Base-by-base conservation (phyloP, 2,797 vertebrate genomes). In the Oreonectes daqikongensis region DNA sequence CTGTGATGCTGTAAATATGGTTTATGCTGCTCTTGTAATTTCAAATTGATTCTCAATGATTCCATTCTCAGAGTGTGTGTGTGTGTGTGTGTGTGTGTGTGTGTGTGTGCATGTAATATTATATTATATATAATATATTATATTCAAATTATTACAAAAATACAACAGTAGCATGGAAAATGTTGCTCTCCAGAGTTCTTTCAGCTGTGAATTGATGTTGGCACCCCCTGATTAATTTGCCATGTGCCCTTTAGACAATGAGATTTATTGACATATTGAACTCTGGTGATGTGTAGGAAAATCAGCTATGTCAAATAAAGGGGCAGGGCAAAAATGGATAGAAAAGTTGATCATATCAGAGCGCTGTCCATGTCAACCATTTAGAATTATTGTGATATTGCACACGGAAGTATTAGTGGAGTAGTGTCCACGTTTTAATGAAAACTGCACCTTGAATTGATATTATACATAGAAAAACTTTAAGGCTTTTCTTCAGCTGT, bases 41-140 rank as follows among this genome's bases (percentile, higher is more conserved):
- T 92, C 87, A 88, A 89, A 92, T 84, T 67, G 64, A 88, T 86
- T 86, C 79, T 82, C 85, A 72, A 82, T 87, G 82, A 81, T 57
- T 82, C 81, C 46, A 40, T 73, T 60, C 76, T 69, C 78, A 73
- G 53, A 85, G 68, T 90, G n/a, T n/a, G n/a, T n/a, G n/a, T n/a
- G n/a, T n/a, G n/a, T n/a, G n/a, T n/a, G n/a, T n/a, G n/a, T n/a
- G n/a, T n/a, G n/a, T n/a, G n/a, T n/a, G n/a, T n/a, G n/a, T n/a
- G n/a, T n/a, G n/a, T n/a, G n/a, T n/a, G n/a, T n/a, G n/a, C n/a
- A n/a, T n/a, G n/a, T n/a, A n/a, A n/a, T n/a, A n/a, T n/a, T n/a
- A n/a, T n/a, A n/a, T n/a, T n/a, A n/a, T n/a, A n/a, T n/a, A n/a
- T 35, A 35, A 35, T 35, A 35, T 35, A 2, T 9, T 1, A 10